Evolutionary conservation across 2,113 vertebrate genomes (phyloP).

Genomic region (Channa maculata): DNA sequence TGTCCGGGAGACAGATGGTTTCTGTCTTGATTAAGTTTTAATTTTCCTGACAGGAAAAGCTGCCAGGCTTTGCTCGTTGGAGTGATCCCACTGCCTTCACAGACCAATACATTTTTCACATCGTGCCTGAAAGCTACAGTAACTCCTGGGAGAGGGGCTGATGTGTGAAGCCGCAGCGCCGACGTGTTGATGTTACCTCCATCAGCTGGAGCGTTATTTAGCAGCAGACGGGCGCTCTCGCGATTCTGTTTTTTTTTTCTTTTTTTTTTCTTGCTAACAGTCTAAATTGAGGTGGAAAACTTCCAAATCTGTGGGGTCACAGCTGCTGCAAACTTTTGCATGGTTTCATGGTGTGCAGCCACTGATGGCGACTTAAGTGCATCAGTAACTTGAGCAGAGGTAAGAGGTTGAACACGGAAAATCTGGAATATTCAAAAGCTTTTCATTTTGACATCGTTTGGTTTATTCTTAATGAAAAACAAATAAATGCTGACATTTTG

Average conservation of each 20-base stretch:
- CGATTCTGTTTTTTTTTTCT: no score
- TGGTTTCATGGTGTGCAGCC: background rate
- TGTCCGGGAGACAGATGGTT: constrained; percentile 82
- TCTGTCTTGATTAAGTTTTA: constrained; percentile 82
- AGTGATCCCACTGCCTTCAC: constrained; percentile 27
- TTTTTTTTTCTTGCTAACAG: background rate
- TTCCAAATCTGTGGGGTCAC: constrained; percentile 9
- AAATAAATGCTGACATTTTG: no score
- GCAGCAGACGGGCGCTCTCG: background rate
- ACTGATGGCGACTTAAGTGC: background rate
- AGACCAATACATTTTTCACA: constrained; percentile 29
- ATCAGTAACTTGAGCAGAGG: constrained; percentile 35
- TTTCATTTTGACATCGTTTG: no score
- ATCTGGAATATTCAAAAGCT: no score
- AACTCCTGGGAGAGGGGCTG: constrained; percentile 32
- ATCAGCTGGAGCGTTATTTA: constrained; percentile 1
- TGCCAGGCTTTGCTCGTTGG: constrained; percentile 30
- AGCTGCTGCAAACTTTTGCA: constrained; percentile 31
- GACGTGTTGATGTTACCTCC: constrained; percentile 11
- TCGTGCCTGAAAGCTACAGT: constrained; percentile 4
- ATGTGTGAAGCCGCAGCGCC: constrained; percentile 29
- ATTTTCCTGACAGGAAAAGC: constrained; percentile 52
- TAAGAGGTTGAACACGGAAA: constrained; percentile 13
- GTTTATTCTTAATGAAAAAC: no score
- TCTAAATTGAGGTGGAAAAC: background rate